Percentiles rank a stretch among this genome's conserved stretches.
Evolutionary conservation across 2,113 vertebrate species (phyloP).

Genomic region (Colistium nudipinnis): DNA sequence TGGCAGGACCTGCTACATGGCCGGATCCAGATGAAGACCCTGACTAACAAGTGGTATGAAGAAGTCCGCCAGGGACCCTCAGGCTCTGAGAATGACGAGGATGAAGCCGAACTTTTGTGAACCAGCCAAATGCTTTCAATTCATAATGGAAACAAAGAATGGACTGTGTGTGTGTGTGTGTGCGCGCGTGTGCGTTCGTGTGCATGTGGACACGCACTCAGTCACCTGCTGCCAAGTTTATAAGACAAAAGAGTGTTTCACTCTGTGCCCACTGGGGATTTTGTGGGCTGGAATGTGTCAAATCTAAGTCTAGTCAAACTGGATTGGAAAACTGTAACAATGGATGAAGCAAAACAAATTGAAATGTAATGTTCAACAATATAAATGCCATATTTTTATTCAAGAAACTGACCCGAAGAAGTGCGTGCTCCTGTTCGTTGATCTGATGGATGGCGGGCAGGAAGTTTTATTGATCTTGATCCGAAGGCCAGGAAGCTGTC

Average conservation of each 20-base stretch:
- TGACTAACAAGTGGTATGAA: constrained; percentile 99
- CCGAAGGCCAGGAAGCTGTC: background rate
- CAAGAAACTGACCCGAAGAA: background rate
- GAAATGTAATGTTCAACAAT: background rate
- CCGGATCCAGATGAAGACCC: constrained; percentile 97
- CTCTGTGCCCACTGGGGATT: constrained; percentile 9
- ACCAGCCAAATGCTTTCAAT: background rate
- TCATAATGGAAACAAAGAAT: background rate
- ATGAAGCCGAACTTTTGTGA: constrained; percentile 93
- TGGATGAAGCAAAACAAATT: constrained; percentile 14
- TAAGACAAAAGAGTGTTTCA: constrained; percentile 16
- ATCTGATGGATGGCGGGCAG: background rate
- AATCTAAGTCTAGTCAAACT: constrained; percentile 6
- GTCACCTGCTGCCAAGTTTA: constrained; percentile 16
- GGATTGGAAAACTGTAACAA: constrained; percentile 8
- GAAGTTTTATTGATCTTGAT: background rate
- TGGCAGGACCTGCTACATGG: constrained; percentile 92
- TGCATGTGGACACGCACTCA: constrained; percentile 1
- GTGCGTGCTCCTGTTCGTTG: background rate
- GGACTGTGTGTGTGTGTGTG: constrained; percentile 19
- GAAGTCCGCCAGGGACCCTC: constrained; percentile 98
- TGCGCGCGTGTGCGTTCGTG: background rate
- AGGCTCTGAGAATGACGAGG: constrained; percentile 85
- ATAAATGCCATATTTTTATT: constrained; percentile 26
- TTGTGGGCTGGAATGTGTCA: constrained; percentile 12